These are phyloP conservation scores for Lottia gigantea DNA, from an alignment of 2,888 invertebrate species.

Conservation along the genomic window DNA sequence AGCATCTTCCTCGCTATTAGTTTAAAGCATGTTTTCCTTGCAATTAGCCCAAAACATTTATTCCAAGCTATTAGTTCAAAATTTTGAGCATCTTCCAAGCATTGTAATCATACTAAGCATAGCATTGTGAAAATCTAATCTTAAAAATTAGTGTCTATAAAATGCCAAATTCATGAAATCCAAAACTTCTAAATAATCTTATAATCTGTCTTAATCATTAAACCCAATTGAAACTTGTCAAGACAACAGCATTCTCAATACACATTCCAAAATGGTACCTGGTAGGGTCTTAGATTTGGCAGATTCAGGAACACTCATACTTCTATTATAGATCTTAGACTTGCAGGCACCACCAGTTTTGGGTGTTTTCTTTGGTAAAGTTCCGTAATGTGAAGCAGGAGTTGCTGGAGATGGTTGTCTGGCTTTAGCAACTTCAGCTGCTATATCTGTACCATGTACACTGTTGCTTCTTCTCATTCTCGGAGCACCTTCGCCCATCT, in stretches of 20 bases:
- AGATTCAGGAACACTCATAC: conserved; percentile 25
- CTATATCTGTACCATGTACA: background rate
- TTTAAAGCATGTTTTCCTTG: too few species aligned
- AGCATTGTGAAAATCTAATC: too few species aligned
- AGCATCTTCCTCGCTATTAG: too few species aligned
- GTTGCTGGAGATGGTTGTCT: background rate
- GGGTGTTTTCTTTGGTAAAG: conserved; percentile 18
- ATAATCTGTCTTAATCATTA: background rate
- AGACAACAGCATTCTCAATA: background rate
- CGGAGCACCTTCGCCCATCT: background rate
- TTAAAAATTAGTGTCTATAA: too few species aligned
- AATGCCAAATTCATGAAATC: background rate
- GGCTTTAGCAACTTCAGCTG: background rate
- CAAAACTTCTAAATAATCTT: conserved; percentile 1
- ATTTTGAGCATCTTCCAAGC: too few species aligned
- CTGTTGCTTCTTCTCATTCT: conserved; percentile 3
- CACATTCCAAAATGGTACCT: conserved; percentile 27
- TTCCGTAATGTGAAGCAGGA: conserved; percentile 18
- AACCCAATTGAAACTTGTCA: background rate
- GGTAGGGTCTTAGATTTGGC: conserved; percentile 34
- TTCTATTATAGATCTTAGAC: conserved; percentile 11
- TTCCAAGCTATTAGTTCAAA: too few species aligned
- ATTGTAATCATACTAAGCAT: too few species aligned
- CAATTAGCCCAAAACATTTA: too few species aligned
- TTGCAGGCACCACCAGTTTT: conserved; percentile 12